phyloP scores from a whole-genome alignment of 2,113 vertebrate species.

The Orientallactaga bullata region DNA sequence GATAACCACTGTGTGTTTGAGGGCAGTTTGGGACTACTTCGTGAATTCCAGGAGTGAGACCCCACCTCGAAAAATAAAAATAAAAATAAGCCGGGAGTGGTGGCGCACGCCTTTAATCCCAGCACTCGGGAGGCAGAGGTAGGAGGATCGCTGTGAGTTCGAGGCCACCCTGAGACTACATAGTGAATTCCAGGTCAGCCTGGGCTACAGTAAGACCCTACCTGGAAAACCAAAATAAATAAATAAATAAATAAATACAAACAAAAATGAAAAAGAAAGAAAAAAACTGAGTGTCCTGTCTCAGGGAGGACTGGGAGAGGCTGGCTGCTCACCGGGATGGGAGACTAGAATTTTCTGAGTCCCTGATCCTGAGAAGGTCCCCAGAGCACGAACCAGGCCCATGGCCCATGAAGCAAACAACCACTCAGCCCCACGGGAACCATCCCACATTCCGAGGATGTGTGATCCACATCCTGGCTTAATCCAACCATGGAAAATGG shows the following conservation, averaged over 20 bases:
- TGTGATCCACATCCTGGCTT: fast-evolving
- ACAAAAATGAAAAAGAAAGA: not conserved
- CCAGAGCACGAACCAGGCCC: not conserved
- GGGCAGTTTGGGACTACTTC: no score
- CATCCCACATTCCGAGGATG: fast-evolving
- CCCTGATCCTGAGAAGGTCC: not conserved
- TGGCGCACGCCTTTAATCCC: no score
- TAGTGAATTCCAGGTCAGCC: no score
- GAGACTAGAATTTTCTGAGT: not conserved
- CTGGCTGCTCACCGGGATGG: not conserved
- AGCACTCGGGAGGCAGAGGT: no score
- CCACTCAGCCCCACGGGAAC: not conserved
- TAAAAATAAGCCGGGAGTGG: not conserved
- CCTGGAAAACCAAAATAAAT: not conserved
- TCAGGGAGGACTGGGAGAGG: no score
- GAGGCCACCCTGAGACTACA: no score
- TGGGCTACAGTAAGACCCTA: no score
- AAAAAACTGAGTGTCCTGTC: not conserved
- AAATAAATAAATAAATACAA: not conserved
- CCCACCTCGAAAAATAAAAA: not conserved
- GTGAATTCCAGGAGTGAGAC: no score
- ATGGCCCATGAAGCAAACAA: not conserved
- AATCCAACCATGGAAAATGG: not conserved
- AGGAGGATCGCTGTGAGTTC: no score
- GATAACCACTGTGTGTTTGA: no score